These are phyloP conservation scores for Leucoptera coffeella DNA, from an alignment of 2,888 invertebrate genomes.

Conservation along the genomic window DNA sequence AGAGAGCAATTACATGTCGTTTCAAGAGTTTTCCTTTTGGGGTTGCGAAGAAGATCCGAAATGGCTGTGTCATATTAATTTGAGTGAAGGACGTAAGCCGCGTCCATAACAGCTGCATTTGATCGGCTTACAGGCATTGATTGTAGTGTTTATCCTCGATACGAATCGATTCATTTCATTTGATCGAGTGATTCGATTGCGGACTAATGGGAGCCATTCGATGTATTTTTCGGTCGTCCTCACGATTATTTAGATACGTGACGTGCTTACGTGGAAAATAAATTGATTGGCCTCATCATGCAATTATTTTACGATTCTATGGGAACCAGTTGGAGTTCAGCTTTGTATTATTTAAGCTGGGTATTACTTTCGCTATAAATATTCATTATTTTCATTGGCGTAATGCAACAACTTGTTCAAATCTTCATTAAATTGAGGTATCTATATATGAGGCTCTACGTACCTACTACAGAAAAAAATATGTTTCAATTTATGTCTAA, in stretches of 20 bases:
- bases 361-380: no score
- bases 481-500: no score
- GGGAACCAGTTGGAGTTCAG: conserved; percentile 36
- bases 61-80: conserved; percentile 53
- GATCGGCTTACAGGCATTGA: conserved; percentile 16
- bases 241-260: conserved; percentile 47
- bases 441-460: no score
- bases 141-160: conserved; percentile 45
- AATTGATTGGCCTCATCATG: conserved; percentile 45
- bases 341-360: no score
- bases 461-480: no score
- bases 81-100: conserved; percentile 46
- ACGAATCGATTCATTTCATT: conserved; percentile 42
- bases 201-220: conserved; percentile 41
- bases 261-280: conserved; percentile 38
- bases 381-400: no score
- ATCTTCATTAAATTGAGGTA: no score
- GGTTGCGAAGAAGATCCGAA: conserved; percentile 31
- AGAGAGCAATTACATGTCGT: no score
- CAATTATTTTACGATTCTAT: conserved; percentile 46
- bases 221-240: conserved; percentile 39
- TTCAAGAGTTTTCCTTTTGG: conserved; percentile 32
- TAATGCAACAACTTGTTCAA: no score
- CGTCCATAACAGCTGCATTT: conserved; percentile 44
- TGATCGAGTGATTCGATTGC: conserved; percentile 37